These are phyloP conservation scores for Notarius lentiginosus DNA, from an alignment of 2,113 vertebrate genomes.

Conservation along the genomic window DNA sequence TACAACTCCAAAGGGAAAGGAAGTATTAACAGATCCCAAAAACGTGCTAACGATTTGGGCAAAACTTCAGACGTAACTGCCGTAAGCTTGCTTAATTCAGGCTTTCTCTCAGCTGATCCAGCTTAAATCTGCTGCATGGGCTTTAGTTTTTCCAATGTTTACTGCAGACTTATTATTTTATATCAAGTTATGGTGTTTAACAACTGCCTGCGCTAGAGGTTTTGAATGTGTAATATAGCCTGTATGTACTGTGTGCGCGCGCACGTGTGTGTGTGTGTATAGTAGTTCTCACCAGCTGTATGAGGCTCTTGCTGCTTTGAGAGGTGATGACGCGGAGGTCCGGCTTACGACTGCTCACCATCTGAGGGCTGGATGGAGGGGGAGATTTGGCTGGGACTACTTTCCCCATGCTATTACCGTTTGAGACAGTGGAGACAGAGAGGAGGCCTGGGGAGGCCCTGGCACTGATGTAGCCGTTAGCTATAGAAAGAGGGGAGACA, in stretches of 20 bases:
- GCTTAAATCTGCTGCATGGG: not conserved
- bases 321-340: slow-evolving; percentile 97
- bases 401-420: slow-evolving; percentile 92
- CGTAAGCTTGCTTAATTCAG: not conserved
- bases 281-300: slow-evolving; percentile 91
- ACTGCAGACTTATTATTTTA: not conserved
- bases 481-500: slow-evolving; percentile 64
- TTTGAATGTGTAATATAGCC: not conserved
- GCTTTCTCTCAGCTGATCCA: not conserved
- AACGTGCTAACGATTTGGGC: not conserved
- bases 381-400: slow-evolving; percentile 91
- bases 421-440: slow-evolving; percentile 83
- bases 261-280: not conserved
- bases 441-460: slow-evolving; percentile 93
- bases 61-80: not conserved
- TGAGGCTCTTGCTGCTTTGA: slow-evolving; percentile 89
- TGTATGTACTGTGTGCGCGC: not conserved
- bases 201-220: not conserved
- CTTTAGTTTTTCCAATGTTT: not conserved
- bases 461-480: slow-evolving; percentile 93
- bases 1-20: slow-evolving; percentile 38
- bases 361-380: slow-evolving; percentile 80
- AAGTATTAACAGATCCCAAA: not conserved
- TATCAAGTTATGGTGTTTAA: not conserved
- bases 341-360: slow-evolving; percentile 87